These are phyloP conservation scores for Copidosoma aretas DNA, from an alignment of 2,888 invertebrate species.

Conservation along the genomic window DNA sequence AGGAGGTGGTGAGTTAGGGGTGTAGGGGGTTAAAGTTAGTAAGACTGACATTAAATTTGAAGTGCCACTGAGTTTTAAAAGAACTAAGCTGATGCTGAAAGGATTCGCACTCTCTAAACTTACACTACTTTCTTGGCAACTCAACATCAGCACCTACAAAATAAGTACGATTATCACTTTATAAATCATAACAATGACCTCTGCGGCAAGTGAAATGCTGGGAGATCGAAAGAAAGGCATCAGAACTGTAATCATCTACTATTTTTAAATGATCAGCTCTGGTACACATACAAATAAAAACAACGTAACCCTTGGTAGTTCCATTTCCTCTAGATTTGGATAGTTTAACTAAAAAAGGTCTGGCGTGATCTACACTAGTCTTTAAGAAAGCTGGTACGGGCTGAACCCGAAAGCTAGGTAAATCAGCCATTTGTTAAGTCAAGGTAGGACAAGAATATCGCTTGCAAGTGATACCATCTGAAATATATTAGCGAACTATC, in stretches of 20 bases:
- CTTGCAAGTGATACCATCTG: background rate
- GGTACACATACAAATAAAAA: constrained; percentile 9
- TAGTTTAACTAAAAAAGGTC: background rate
- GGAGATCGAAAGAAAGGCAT: too few species aligned
- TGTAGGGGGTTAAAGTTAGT: too few species aligned
- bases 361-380: background rate
- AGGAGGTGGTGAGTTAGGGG: too few species aligned
- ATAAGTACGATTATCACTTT: too few species aligned
- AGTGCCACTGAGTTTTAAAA: too few species aligned
- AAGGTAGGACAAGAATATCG: background rate
- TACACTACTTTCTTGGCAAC: too few species aligned
- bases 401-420: background rate
- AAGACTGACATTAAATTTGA: too few species aligned
- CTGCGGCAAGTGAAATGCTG: too few species aligned
- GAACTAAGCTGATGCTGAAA: too few species aligned
- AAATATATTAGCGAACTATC: background rate
- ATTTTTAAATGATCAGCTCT: constrained; percentile 13
- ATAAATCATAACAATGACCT: too few species aligned
- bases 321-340: background rate
- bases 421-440: background rate
- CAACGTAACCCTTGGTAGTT: background rate
- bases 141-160: too few species aligned
- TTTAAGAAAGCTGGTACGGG: background rate
- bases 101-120: too few species aligned
- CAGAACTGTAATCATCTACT: background rate